Base-by-base conservation (phyloP, 2,797 vertebrate species). In the Peromyscus attwateri region DNA sequence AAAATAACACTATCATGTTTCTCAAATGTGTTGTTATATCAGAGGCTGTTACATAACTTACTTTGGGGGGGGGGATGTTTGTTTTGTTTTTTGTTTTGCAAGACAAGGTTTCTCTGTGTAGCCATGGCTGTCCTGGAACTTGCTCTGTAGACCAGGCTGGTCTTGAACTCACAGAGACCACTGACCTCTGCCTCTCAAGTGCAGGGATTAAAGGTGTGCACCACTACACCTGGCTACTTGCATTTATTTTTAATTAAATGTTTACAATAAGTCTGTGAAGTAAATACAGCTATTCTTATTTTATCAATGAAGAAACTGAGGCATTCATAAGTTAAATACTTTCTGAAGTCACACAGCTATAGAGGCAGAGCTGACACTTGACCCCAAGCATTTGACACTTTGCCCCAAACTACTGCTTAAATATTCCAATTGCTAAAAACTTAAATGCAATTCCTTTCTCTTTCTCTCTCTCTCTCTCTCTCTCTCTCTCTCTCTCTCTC, bases 161-260 rank as follows among this genome's bases (percentile, higher is more conserved):
- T 29, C 29, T 68, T 34, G 66, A 68, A 68, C 66, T 68, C 29
- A 68, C 66, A 68, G 13, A 68, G 29, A 68, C 4, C 5, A 5
- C 29, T 4, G 2, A 3, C 66, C 29, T 68, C 66, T 68, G 66
- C 66, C 66, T 68, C 29, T 1, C 1, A 4, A 68, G 12, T 68
- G 29, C 66, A 14, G 29, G 66, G 29, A 68, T 34, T 13, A 68
- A 68, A 68, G 66, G 66, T 1, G 12, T 68, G 66, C 29, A 13
- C 66, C 66, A 68, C 29, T 4, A 68, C 29, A 31, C 66, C 29
- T 34, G 12, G 66, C 66, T 68, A 34, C 25, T 34, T 82, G 76
- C 23, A 77, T 91, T 84, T 82, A 79, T 79, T 60, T 91, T 87
- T 76, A 92, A 97, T 40, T 90, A 89, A 83, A 91, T 70, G 40